Percentiles rank a stretch among this genome's conserved stretches.
phyloP scores from a whole-genome alignment of 2,888 invertebrate genomes.

The Xanthia togata region DNA sequence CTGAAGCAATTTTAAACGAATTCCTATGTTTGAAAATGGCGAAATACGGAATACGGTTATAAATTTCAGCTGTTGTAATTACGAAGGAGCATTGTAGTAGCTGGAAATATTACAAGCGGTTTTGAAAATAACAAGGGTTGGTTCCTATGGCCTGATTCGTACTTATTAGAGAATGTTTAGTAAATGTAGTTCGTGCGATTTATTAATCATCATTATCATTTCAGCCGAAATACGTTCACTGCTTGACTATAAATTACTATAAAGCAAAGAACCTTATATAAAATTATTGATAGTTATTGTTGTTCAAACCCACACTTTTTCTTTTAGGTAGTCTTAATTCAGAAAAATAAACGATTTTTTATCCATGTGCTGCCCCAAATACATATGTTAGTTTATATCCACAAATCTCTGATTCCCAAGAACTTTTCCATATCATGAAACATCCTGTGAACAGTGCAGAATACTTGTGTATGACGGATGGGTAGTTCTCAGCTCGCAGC shows the following conservation, averaged over 20 bases:
- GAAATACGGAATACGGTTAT: constrained; percentile 71
- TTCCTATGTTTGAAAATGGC: constrained; percentile 72
- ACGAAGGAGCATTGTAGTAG: constrained; percentile 57
- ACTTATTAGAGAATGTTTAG: background rate
- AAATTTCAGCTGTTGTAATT: constrained; percentile 68
- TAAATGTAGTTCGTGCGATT: background rate
- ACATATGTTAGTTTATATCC: background rate
- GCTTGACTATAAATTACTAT: background rate
- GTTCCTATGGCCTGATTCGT: constrained; percentile 9
- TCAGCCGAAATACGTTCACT: background rate
- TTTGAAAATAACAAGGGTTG: constrained; percentile 30
- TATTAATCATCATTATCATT: background rate
- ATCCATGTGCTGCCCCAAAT: background rate
- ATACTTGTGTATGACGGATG: constrained; percentile 81
- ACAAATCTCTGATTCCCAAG: background rate
- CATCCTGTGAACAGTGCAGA: constrained; percentile 71
- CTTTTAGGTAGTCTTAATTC: no score
- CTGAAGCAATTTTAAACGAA: constrained; percentile 73
- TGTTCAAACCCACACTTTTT: no score
- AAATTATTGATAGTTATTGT: no score
- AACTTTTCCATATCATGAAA: constrained; percentile 14
- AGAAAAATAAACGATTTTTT: no score
- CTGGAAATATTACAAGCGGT: constrained; percentile 53
- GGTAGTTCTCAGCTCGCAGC: constrained; percentile 73
- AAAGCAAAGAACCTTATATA: no score